Conservation (phyloP, 2,113 vertebrate species). For the Rhea americana region DNA sequence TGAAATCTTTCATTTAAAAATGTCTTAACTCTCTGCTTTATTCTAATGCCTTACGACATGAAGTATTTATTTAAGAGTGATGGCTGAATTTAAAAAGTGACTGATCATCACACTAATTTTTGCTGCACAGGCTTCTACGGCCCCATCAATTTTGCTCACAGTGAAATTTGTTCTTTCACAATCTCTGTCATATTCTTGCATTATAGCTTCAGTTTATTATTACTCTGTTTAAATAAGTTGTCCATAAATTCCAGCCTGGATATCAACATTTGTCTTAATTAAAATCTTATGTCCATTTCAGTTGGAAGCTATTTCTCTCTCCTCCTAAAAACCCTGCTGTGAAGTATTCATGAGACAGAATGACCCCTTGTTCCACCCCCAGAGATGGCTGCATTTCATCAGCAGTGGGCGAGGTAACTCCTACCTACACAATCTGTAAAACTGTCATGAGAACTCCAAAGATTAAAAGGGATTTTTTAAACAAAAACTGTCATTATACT, state of each 20-base stretch:
- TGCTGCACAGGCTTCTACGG: neutral
- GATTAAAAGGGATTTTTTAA: slow-evolving; percentile 59
- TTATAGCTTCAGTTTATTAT: slow-evolving; percentile 12
- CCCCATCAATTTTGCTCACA: slow-evolving; percentile 1
- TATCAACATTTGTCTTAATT: slow-evolving; percentile 54
- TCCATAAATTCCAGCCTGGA: slow-evolving; percentile 33
- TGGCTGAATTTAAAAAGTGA: neutral
- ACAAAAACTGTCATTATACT: slow-evolving; percentile 61
- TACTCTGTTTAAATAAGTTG: slow-evolving; percentile 49
- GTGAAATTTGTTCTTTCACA: neutral
- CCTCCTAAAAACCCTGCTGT: slow-evolving; percentile 48
- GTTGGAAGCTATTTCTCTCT: slow-evolving; percentile 50
- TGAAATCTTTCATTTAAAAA: neutral
- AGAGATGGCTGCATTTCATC: slow-evolving; percentile 58
- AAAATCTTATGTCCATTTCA: slow-evolving; percentile 47
- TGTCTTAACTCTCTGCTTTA: neutral
- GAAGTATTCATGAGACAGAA: slow-evolving; percentile 34
- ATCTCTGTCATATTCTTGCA: neutral
- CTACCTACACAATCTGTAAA: slow-evolving; percentile 56
- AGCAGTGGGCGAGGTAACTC: slow-evolving; percentile 49
- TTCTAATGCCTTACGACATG: neutral
- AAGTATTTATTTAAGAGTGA: neutral
- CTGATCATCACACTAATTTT: neutral
- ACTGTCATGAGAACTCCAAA: slow-evolving; percentile 53
- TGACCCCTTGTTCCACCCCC: slow-evolving; percentile 31